These are phyloP conservation scores for Caenorhabditis panamensis DNA, from an alignment of 2,888 invertebrate genomes.

Conservation along the genomic window DNA sequence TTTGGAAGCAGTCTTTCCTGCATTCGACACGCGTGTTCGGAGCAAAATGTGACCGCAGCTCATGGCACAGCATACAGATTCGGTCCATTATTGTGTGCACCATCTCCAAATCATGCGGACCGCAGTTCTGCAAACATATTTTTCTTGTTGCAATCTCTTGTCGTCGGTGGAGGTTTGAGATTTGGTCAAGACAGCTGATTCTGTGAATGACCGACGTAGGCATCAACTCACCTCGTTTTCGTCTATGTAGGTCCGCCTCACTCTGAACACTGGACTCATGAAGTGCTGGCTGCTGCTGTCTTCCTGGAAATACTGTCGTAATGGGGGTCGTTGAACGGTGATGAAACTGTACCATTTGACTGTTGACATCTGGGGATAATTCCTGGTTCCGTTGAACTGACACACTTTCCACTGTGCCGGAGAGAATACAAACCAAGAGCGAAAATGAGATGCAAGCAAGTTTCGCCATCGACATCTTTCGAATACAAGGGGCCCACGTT, in stretches of 20 bases:
- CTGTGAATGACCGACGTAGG: background rate
- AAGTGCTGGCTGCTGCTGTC: background rate
- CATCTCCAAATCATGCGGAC: constrained; percentile 51
- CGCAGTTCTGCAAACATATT: constrained; percentile 61
- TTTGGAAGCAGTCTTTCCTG: constrained; percentile 52
- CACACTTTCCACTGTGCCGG: constrained; percentile 3
- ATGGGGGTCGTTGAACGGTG: no score
- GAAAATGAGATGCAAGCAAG: constrained; percentile 7
- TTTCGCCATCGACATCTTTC: constrained; percentile 19
- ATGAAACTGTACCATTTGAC: constrained; percentile 8
- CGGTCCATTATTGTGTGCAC: constrained; percentile 69
- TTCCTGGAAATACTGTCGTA: no score
- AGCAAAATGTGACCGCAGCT: constrained; percentile 62
- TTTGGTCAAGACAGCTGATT: constrained; percentile 37
- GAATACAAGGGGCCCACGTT: constrained; percentile 54
- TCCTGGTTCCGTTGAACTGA: constrained; percentile 5
- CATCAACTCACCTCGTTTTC: constrained; percentile 32
- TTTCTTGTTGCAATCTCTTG: background rate
- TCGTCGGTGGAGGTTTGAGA: constrained; percentile 6
- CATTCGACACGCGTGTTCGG: constrained; percentile 67
- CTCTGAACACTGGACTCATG: constrained; percentile 6
- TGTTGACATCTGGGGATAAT: background rate
- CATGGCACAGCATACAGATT: constrained; percentile 70
- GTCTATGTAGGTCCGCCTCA: constrained; percentile 37
- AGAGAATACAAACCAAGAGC: background rate